Evolutionary conservation across 2,797 vertebrate species (phyloP).

Genomic region (Poeciliopsis infans): DNA sequence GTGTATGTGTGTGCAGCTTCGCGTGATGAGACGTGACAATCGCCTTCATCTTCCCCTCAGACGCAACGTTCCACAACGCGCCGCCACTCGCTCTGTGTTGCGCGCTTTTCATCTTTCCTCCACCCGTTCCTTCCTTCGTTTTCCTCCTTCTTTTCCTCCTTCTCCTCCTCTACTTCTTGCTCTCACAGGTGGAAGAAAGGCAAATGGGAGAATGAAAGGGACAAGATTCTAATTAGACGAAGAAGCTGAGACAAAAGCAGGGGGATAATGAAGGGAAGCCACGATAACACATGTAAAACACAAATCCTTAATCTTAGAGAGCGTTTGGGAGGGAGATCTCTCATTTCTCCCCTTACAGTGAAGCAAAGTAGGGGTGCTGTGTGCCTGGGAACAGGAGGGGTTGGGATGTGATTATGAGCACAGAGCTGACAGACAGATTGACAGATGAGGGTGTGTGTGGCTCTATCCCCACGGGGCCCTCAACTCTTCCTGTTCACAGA

Average conservation of each 20-base stretch:
- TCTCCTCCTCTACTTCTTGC: conserved; percentile 44
- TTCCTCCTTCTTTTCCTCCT: conserved; percentile 44
- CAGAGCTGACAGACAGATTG: conserved; percentile 69
- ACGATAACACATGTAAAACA: conserved; percentile 80
- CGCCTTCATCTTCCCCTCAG: conserved; percentile 82
- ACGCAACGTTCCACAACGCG: conserved; percentile 73
- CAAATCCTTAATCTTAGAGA: conserved; percentile 80
- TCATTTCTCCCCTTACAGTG: conserved; percentile 67
- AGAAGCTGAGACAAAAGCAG: conserved; percentile 75
- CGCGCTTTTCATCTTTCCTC: conserved; percentile 74
- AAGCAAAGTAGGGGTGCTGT: conserved; percentile 60
- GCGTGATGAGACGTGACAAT: conserved; percentile 78
- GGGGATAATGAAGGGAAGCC: conserved; percentile 76
- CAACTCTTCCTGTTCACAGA: conserved; percentile 56
- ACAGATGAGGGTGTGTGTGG: conserved; percentile 33
- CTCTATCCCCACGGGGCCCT: conserved; percentile 60
- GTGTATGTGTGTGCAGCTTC: conserved; percentile 42
- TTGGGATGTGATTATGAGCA: conserved; percentile 76
- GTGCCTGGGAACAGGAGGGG: conserved; percentile 61
- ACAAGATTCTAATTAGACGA: conserved; percentile 79
- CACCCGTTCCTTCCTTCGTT: conserved; percentile 47
- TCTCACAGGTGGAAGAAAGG: conserved; percentile 79
- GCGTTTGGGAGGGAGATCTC: conserved; percentile 71
- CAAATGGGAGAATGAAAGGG: conserved; percentile 73
- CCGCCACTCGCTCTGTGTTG: conserved; percentile 70